Base-by-base conservation (phyloP, 2,113 vertebrate genomes). In the Corythoichthys intestinalis region DNA sequence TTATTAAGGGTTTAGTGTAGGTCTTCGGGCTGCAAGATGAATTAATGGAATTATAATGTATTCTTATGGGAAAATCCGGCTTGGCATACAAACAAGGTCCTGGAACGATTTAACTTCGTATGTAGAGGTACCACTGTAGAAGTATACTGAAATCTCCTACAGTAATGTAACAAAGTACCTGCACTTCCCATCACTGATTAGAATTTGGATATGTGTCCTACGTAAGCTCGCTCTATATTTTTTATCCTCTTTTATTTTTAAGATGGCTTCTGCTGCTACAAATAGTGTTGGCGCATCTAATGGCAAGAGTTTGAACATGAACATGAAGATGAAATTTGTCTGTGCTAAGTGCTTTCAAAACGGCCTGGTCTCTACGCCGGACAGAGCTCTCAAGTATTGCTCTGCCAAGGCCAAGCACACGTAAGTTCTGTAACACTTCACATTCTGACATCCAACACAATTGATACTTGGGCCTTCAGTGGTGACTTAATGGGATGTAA, bases 361-460 rank as follows among this genome's bases (percentile, higher is more conserved):
- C 0, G 93, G 95, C 20, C 92, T 92, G 77, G 89, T 94, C 84
- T 94, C 93, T 15, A 95, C 96, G 77, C 93, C 95, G 0, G 94
- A 98, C 89, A 94, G 94, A 83, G 85, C 91, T 65, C 92, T 94
- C 72, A 96, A 96, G 80, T 94, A 96, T 87, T 98, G 97, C 86
- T 92, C 81, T 5, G 93, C 95, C 80, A 99, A 95, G 90, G 94
- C 94, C 82, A 92, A 91, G 35, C 97, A 99, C 83, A 87, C 87
- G 97, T 99, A 72, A 87, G 84, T 54, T 44, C 4, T 35, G 13
- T 38, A 38, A 6, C 4, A 4, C 20, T 56, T 28, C 20, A 54
- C 9, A 28, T 28, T 20, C 1, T 54, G 53, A 54, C 13, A 2
- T 15, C 58, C 13, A 60, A 60, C 35, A 28, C 20, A 28, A 28